phyloP scores from a whole-genome alignment of 2,888 invertebrate genomes.

The Leptinotarsa peninsularis region DNA sequence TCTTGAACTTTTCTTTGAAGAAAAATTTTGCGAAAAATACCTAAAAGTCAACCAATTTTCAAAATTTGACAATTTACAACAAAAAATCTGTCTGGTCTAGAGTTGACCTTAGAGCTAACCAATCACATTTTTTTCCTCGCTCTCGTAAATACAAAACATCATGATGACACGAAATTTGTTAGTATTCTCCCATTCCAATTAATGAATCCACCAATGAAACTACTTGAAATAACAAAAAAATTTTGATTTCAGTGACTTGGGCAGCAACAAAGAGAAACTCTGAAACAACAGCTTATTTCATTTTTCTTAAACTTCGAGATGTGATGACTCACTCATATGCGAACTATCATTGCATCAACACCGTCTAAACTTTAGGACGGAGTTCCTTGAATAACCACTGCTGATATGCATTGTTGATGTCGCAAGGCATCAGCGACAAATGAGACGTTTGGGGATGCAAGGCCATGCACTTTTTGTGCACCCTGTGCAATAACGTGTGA shows the following conservation, averaged over 20 bases:
- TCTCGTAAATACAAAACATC: too few relatives aligned
- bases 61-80: too few relatives aligned
- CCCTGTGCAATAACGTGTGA: slow-evolving; percentile 79
- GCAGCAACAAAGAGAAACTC: not conserved
- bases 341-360: not conserved
- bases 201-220: too few relatives aligned
- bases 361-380: slow-evolving; percentile 68
- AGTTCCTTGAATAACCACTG: slow-evolving; percentile 88
- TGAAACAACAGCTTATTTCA: not conserved
- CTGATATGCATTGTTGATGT: slow-evolving; percentile 86
- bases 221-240: too few relatives aligned
- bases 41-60: too few relatives aligned
- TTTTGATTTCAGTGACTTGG: not conserved
- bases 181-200: too few relatives aligned
- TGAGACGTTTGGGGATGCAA: slow-evolving; percentile 84
- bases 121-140: too few relatives aligned
- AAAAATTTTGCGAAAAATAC: too few relatives aligned
- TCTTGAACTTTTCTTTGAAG: too few relatives aligned
- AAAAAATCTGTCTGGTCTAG: too few relatives aligned
- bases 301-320: not conserved
- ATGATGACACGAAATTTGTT: too few relatives aligned
- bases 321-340: not conserved
- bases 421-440: slow-evolving; percentile 84
- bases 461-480: slow-evolving; percentile 85
- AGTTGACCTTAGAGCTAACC: too few relatives aligned